Conservation (phyloP, 1,140 invertebrate species). For the Zaprionus nigranus region DNA sequence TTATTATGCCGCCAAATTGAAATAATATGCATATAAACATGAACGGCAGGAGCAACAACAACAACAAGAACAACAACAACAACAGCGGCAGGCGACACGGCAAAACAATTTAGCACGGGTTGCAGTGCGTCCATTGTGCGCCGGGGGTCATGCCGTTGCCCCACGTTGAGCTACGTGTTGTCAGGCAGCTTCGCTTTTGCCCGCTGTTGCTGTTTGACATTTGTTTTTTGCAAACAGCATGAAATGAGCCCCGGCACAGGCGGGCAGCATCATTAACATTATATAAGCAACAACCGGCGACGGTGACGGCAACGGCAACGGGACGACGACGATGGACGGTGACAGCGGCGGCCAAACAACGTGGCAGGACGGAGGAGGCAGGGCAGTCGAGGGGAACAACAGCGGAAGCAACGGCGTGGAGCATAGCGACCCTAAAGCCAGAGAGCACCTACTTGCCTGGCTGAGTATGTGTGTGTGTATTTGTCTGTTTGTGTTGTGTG, state of each 20-base stretch:
- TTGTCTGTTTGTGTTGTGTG: not conserved
- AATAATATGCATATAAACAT: slow-evolving; percentile 79
- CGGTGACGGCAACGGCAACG: slow-evolving; percentile 39
- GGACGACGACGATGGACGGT: not conserved
- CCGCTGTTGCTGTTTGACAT: slow-evolving; percentile 51
- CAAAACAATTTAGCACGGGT: slow-evolving; percentile 59
- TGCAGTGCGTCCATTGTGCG: slow-evolving; percentile 53
- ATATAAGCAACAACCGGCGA: slow-evolving; percentile 75
- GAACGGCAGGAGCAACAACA: slow-evolving; percentile 33
- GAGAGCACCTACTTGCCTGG: slow-evolving; percentile 15
- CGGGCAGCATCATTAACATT: slow-evolving; percentile 79
- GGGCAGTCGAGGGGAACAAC: not conserved
- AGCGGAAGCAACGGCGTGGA: slow-evolving; percentile 2
- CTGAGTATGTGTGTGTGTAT: not conserved
- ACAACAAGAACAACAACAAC: slow-evolving; percentile 38
- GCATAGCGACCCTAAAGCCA: slow-evolving; percentile 23
- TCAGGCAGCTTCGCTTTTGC: slow-evolving; percentile 8
- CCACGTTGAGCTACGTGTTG: slow-evolving; percentile 27
- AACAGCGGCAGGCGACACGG: slow-evolving; percentile 34
- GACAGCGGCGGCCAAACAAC: slow-evolving; percentile 3
- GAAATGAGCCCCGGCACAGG: slow-evolving; percentile 67
- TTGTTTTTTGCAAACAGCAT: slow-evolving; percentile 73
- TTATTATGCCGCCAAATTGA: slow-evolving; percentile 81
- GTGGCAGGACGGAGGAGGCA: not conserved
- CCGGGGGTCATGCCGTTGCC: slow-evolving; percentile 21